phyloP scores from a whole-genome alignment of 1,140 invertebrate genomes.

The Cotesia chilonis region DNA sequence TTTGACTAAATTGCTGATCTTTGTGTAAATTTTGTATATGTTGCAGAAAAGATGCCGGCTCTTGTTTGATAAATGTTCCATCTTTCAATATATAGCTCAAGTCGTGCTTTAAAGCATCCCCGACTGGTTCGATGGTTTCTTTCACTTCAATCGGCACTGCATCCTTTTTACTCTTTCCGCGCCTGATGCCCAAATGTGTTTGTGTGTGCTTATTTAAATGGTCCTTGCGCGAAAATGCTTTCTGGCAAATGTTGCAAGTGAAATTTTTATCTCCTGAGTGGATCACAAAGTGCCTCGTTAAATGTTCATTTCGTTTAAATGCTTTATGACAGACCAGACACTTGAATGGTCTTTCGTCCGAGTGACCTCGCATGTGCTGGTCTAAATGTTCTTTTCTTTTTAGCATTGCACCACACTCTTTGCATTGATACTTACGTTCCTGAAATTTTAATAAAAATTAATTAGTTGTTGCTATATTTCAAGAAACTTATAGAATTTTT shows the following conservation, averaged over 20 bases:
- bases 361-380: slow-evolving; percentile 76
- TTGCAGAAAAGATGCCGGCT: slow-evolving; percentile 52
- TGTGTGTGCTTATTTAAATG: slow-evolving; percentile 77
- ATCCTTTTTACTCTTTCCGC: slow-evolving; percentile 57
- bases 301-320: slow-evolving; percentile 68
- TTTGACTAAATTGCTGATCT: slow-evolving; percentile 56
- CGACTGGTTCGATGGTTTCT: slow-evolving; percentile 22
- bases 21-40: slow-evolving; percentile 61
- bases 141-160: slow-evolving; percentile 41
- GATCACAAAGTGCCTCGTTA: slow-evolving; percentile 66
- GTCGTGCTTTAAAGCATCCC: slow-evolving; percentile 53
- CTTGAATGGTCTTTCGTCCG: slow-evolving; percentile 75
- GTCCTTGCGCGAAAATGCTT: slow-evolving; percentile 80
- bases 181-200: slow-evolving; percentile 59
- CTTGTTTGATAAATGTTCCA: slow-evolving; percentile 53
- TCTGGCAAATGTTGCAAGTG: slow-evolving; percentile 77
- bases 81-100: slow-evolving; percentile 56
- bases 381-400: slow-evolving; percentile 67
- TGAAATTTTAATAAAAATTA: slow-evolving; percentile 41
- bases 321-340: slow-evolving; percentile 68
- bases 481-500: background rate
- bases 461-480: background rate
- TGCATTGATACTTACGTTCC: slow-evolving; percentile 64
- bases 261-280: slow-evolving; percentile 73
- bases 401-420: slow-evolving; percentile 63